Percentiles rank a stretch among this genome's conserved stretches.
Conservation (phyloP, 2,113 vertebrate genomes). For the Spea bombifrons region DNA sequence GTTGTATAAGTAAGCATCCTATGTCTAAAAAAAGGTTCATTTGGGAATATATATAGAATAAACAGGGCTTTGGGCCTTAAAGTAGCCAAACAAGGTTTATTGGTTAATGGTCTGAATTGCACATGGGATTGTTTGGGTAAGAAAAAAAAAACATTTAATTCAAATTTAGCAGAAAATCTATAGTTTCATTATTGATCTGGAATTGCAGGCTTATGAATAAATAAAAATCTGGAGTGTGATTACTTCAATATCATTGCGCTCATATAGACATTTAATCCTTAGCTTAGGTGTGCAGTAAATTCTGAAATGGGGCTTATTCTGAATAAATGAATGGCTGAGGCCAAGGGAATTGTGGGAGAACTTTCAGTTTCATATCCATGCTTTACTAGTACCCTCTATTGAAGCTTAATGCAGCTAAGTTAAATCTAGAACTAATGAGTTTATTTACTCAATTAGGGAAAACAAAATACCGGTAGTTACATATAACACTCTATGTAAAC, state of each 20-base stretch:
- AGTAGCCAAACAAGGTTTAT: not conserved
- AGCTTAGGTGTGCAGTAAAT: conserved; percentile 14
- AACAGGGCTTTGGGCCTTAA: no score
- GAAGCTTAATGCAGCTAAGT: no score
- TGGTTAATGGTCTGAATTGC: not conserved
- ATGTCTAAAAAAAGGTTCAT: no score
- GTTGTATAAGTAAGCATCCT: no score
- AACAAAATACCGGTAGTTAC: no score
- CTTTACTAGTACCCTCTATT: no score
- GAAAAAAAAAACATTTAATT: not conserved
- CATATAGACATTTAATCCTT: conserved; percentile 40
- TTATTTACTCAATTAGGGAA: no score
- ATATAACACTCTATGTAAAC: no score
- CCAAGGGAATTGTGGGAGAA: conserved; percentile 19
- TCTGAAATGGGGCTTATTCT: not conserved
- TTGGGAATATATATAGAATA: no score
- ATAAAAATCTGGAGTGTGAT: conserved; percentile 1
- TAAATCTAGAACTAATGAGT: no score
- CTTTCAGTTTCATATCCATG: no score
- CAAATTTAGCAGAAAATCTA: conserved; percentile 1
- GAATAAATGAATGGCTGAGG: conserved; percentile 13
- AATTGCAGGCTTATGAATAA: conserved; percentile 32
- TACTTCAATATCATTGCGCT: conserved; percentile 29
- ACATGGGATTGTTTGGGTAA: not conserved
- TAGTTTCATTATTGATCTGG: conserved; percentile 30